phyloP scores from a whole-genome alignment of 1,140 invertebrate species.

The Parasteatoda tepidariorum region DNA sequence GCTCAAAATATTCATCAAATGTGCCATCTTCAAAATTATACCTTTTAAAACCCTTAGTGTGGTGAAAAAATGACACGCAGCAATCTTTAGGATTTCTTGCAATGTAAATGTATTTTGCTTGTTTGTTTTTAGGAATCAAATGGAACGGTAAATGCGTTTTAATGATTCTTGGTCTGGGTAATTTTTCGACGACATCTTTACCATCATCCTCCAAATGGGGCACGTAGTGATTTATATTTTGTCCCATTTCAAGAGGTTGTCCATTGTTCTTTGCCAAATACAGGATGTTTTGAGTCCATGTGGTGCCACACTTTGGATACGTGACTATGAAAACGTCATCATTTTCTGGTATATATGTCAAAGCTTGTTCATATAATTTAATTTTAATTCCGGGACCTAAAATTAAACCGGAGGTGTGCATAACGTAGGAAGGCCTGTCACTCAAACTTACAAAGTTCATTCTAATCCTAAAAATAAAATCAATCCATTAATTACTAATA shows the following conservation, averaged over 20 bases:
- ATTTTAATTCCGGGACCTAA: too few species aligned
- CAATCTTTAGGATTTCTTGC: slow-evolving; percentile 57
- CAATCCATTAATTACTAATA: too few species aligned
- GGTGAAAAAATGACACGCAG: slow-evolving; percentile 54
- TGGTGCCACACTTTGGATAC: slow-evolving; percentile 61
- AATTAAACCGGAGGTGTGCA: too few species aligned
- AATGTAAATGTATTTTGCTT: slow-evolving; percentile 60
- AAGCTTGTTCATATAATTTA: slow-evolving; percentile 7
- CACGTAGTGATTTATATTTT: slow-evolving; percentile 36
- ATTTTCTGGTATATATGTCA: slow-evolving; percentile 37
- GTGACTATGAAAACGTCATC: slow-evolving; percentile 57
- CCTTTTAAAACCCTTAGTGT: slow-evolving; percentile 22
- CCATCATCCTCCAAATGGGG: slow-evolving; percentile 58
- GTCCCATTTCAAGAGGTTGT: slow-evolving; percentile 18
- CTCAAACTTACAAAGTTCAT: too few species aligned
- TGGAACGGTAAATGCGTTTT: slow-evolving; percentile 60
- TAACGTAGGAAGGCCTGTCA: too few species aligned
- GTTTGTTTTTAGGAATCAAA: slow-evolving; percentile 37
- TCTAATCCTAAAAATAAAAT: too few species aligned
- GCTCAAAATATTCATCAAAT: slow-evolving; percentile 49
- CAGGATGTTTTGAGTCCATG: slow-evolving; percentile 59
- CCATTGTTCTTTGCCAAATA: slow-evolving; percentile 51
- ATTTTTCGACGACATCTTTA: slow-evolving; percentile 9
- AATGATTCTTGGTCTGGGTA: slow-evolving; percentile 29
- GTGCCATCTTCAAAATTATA: neutral